Conservation (phyloP, 2,113 vertebrate species). For the Caranx melampygus region DNA sequence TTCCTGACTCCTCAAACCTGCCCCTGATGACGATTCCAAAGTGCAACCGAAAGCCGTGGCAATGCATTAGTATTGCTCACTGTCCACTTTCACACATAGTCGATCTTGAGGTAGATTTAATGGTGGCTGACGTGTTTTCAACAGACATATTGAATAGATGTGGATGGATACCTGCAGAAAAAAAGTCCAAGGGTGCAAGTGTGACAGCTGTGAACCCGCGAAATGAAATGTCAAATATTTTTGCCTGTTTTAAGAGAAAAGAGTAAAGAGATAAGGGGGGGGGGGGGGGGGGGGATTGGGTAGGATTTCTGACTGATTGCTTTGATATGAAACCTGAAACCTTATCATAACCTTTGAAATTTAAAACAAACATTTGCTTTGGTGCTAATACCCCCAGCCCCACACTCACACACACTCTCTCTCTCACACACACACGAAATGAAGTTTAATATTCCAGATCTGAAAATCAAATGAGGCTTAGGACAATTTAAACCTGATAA, state of each 20-base stretch:
- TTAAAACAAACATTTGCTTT: not conserved
- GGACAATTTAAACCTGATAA: conserved; percentile 44
- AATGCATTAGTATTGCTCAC: not conserved
- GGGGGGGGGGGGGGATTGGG: no score
- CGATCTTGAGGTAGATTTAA: not conserved
- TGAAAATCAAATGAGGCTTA: conserved; percentile 38
- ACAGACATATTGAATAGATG: not conserved
- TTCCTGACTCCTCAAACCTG: not conserved
- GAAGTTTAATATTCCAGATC: conserved; percentile 37
- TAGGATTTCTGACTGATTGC: not conserved
- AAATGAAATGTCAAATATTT: not conserved
- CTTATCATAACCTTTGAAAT: conserved; percentile 1
- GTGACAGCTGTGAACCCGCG: not conserved
- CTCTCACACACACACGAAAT: not conserved
- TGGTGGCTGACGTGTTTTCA: no score
- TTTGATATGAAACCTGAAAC: not conserved
- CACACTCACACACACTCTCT: not conserved
- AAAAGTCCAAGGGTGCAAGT: no score
- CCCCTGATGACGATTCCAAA: not conserved
- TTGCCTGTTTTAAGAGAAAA: not conserved
- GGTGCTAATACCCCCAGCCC: not conserved
- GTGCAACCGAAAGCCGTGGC: not conserved
- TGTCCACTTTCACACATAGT: not conserved
- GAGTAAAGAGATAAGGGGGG: not conserved
- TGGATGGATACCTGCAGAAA: not conserved